These are phyloP conservation scores for Rhopalosiphum padi DNA, from an alignment of 1,140 invertebrate species.

Conservation along the genomic window DNA sequence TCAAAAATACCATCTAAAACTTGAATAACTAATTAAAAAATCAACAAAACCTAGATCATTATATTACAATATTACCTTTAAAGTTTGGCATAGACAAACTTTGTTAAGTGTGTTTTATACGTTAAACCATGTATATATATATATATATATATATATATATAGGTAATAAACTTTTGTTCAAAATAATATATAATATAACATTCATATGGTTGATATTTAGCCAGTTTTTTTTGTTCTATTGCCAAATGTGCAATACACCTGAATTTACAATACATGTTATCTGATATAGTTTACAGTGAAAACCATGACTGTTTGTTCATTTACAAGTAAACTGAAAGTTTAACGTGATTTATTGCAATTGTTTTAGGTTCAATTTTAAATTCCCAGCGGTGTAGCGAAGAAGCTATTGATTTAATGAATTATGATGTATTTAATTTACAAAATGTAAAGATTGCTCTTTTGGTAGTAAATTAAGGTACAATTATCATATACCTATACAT, in stretches of 20 bases:
- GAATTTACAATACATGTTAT: not conserved
- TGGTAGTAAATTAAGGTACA: not conserved
- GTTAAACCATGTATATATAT: not conserved
- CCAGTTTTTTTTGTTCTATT: constrained; percentile 18
- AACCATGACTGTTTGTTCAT: not conserved
- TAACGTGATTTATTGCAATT: not conserved
- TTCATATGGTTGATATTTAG: not conserved
- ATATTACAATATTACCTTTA: not conserved
- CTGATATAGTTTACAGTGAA: not conserved
- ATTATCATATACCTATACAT: not conserved
- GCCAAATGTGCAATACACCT: constrained; percentile 31
- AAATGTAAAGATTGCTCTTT: not conserved
- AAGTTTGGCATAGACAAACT: not conserved
- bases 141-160: not conserved
- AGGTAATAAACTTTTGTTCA: not conserved
- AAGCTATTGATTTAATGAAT: constrained; percentile 19
- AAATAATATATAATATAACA: not conserved
- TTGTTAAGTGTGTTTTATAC: not conserved
- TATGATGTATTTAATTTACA: constrained; percentile 3
- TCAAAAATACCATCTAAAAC: not conserved
- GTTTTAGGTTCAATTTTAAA: not conserved
- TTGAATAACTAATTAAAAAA: not conserved
- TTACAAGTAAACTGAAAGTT: not conserved
- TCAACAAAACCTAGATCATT: not conserved
- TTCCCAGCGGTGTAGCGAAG: not conserved